Conservation (phyloP, 1,140 invertebrate species). For the Tetranychus urticae region DNA sequence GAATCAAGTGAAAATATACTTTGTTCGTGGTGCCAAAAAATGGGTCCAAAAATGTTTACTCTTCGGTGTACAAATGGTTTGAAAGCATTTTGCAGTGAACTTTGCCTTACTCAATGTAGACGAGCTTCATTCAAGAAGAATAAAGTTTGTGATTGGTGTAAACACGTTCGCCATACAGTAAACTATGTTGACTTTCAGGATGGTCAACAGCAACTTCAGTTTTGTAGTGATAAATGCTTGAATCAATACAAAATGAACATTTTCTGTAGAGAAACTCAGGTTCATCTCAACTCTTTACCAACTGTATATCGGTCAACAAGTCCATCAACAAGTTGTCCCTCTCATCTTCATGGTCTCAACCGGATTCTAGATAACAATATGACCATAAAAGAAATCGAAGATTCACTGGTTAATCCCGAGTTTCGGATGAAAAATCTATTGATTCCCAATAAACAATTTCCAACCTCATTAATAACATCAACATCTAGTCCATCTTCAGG, state of each 20-base stretch:
- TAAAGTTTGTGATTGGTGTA: slow-evolving; percentile 80
- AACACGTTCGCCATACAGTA: slow-evolving; percentile 65
- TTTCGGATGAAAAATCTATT: too few species aligned
- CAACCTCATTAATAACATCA: too few species aligned
- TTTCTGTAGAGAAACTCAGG: not conserved
- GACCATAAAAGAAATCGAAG: not conserved
- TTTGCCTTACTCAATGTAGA: slow-evolving; percentile 64
- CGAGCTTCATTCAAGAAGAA: slow-evolving; percentile 32
- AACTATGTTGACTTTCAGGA: slow-evolving; percentile 62
- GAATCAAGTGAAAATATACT: slow-evolving; percentile 14
- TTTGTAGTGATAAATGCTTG: slow-evolving; percentile 57
- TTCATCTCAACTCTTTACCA: not conserved
- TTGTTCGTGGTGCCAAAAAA: slow-evolving; percentile 30
- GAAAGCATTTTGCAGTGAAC: slow-evolving; percentile 50
- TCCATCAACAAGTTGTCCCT: too few species aligned
- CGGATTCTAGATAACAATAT: not conserved
- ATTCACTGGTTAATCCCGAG: too few species aligned
- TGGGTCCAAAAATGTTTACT: slow-evolving; percentile 22
- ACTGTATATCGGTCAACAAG: not conserved
- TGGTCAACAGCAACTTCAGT: slow-evolving; percentile 28
- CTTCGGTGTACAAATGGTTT: slow-evolving; percentile 16
- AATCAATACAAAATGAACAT: slow-evolving; percentile 81
- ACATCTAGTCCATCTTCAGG: too few species aligned
- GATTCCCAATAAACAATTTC: too few species aligned
- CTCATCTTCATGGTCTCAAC: not conserved